phyloP scores from a whole-genome alignment of 2,888 invertebrate genomes.

The Zhuqinia jingwanae region DNA sequence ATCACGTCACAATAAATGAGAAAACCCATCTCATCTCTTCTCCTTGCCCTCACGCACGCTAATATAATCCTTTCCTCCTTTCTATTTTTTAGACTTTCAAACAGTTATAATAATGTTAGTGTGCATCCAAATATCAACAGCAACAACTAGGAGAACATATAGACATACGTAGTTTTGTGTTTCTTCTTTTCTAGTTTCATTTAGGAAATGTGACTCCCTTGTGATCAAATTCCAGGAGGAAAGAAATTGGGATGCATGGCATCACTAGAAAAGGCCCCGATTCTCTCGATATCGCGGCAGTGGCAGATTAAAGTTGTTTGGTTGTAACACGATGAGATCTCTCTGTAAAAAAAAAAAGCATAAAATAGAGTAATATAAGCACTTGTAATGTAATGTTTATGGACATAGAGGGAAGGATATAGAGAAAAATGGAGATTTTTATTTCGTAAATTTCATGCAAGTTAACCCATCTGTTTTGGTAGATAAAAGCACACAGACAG shows the following conservation, averaged over 20 bases:
- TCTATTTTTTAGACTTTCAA: too few relatives aligned
- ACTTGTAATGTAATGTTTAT: not conserved
- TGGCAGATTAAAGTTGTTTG: not conserved
- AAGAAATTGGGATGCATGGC: not conserved
- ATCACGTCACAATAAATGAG: conserved; percentile 41
- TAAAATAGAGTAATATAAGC: not conserved
- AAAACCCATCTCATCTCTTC: conserved; percentile 30
- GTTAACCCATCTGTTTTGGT: conserved; percentile 22
- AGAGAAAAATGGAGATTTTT: conserved; percentile 25
- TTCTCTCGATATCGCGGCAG: not conserved
- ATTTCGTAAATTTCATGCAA: not conserved
- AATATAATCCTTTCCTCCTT: not conserved
- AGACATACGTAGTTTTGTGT: too few relatives aligned
- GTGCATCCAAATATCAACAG: not conserved
- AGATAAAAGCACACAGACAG: not conserved
- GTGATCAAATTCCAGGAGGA: too few relatives aligned
- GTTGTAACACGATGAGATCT: not conserved
- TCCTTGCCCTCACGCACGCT: not conserved
- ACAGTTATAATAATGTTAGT: too few relatives aligned
- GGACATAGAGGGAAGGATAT: not conserved
- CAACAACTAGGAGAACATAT: not conserved
- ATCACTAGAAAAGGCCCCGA: not conserved
- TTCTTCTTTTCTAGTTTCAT: conserved; percentile 16
- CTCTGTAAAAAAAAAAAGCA: not conserved
- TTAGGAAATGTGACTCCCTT: conserved; percentile 37